Conservation (phyloP, 1,140 invertebrate species). For the Oreohelix idahoensis region DNA sequence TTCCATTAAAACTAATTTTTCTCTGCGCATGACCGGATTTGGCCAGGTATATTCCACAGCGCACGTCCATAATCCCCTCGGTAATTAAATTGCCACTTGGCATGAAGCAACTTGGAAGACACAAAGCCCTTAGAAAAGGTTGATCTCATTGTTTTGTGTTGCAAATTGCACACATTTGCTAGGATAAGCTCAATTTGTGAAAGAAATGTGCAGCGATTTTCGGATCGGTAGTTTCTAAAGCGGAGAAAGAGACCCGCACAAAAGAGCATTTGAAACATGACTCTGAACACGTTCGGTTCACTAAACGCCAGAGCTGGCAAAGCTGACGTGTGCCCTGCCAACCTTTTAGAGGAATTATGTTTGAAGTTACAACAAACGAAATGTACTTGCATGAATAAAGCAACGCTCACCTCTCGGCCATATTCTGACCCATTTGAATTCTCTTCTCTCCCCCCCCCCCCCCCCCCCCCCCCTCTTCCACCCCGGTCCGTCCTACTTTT, state of each 20-base stretch:
- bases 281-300: not conserved
- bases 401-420: too few relatives aligned
- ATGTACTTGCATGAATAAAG: too few relatives aligned
- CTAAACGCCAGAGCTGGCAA: not conserved
- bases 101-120: not conserved
- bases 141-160: not conserved
- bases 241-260: not conserved
- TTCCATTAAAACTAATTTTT: slow-evolving; percentile 1
- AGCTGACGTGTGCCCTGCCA: not conserved
- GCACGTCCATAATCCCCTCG: not conserved
- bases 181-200: not conserved
- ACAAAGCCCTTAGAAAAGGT: not conserved
- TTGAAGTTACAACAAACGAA: too few relatives aligned
- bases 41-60: not conserved
- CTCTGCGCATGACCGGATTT: not conserved
- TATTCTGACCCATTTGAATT: too few relatives aligned
- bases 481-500: too few relatives aligned
- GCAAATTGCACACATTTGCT: not conserved
- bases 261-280: not conserved
- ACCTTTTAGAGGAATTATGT: too few relatives aligned
- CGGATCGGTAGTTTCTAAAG: not conserved
- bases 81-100: slow-evolving; percentile 5
- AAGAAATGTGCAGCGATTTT: not conserved
- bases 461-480: too few relatives aligned
- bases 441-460: too few relatives aligned